Evolutionary conservation across 2,797 vertebrate species (phyloP), one percentile per base, ranked within the genome.

Genomic region (Scarus forsteni): DNA sequence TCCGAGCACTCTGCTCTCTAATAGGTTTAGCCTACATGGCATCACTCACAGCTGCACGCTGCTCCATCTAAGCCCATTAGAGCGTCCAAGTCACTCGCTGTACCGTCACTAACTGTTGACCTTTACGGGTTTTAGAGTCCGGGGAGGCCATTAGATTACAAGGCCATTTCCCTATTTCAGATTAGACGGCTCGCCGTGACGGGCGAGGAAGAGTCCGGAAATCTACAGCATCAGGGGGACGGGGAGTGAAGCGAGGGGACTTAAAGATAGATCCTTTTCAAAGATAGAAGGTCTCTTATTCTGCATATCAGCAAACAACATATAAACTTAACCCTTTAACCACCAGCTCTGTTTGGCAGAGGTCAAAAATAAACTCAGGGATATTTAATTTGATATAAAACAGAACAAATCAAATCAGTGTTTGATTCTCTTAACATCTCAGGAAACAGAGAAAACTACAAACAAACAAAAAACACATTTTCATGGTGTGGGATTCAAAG

Each of bases 61-160:
- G 72, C 81, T 83, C 79, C 59, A 84, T 86, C 71, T 87, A 79
- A 89, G 75, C 75, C 87, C 86, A 91, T 90, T 90, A 91, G 80
- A 52, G 57, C 10, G 3, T 63, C 68, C 69, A 70, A 79, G 81
- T 89, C 87, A 70, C 80, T 75, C 78, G 16, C 61, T 79, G 73
- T 70, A 66, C 62, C 70, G 18, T 74, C 79, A 76, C 75, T 84
- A 83, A 83, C 70, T 57, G 71, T 68, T 87, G 83, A 87, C 83
- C 84, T 81, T 86, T 83, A 63, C n/a, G 18, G 64, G 10, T 71
- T 73, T 69, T 52, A 55, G 79, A 83, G 71, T 45, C 60, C 78
- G 85, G 72, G 58, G 11, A 77, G 60, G 63, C 74, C 64, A 76
- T 79, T 78, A 55, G 62, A 74, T 66, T 72, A 60, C 13, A 42